Conservation (phyloP, 2,113 vertebrate species). For the Tupaia chinensis region DNA sequence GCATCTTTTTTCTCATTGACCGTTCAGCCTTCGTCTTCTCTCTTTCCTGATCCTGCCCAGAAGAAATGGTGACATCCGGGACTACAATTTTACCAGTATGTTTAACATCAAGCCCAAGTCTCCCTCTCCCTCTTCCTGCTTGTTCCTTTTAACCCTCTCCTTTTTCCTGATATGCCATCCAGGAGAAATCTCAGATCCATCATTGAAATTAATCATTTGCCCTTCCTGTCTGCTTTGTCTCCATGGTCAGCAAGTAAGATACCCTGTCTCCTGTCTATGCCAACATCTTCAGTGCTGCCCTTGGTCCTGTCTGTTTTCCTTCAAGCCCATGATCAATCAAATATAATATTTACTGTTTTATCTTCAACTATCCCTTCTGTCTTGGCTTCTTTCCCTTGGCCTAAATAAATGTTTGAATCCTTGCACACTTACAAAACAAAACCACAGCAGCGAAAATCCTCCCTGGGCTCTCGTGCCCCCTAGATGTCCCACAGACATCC, state of each 20-base stretch:
- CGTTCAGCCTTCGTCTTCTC: neutral
- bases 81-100: neutral
- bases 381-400: conserved; percentile 37
- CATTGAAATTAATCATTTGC: neutral
- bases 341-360: conserved; percentile 54
- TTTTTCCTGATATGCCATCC: neutral
- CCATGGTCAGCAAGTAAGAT: neutral
- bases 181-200: neutral
- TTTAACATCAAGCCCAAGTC: neutral
- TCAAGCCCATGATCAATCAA: conserved; percentile 46
- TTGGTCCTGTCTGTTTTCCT: conserved; percentile 31
- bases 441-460: neutral
- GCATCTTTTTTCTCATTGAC: neutral
- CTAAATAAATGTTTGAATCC: conserved; percentile 49
- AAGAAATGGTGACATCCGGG: neutral
- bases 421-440: conserved; percentile 35
- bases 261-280: neutral
- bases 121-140: neutral
- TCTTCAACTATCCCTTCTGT: conserved; percentile 29
- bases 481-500: neutral
- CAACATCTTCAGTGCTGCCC: neutral
- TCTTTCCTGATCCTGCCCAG: neutral
- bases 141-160: neutral
- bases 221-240: neutral
- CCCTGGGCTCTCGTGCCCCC: neutral